phyloP scores from a whole-genome alignment of 1,140 invertebrate genomes.

The Plodia interpunctella region DNA sequence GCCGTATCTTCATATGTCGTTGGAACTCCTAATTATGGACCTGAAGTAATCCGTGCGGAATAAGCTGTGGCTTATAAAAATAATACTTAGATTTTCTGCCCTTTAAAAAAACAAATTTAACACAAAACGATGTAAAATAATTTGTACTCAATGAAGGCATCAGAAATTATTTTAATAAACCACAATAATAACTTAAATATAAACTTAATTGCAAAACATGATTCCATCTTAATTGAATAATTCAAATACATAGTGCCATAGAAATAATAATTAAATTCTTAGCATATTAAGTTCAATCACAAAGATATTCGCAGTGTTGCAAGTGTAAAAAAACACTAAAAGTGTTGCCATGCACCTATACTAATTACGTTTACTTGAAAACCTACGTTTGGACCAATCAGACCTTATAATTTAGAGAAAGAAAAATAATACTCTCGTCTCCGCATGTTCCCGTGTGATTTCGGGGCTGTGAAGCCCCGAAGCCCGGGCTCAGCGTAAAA shows the following conservation, averaged over 20 bases:
- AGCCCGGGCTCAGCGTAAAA: too few species aligned
- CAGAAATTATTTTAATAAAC: conserved; percentile 23
- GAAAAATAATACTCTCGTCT: neutral
- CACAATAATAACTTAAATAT: conserved; percentile 21
- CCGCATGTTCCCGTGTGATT: too few species aligned
- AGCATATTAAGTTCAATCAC: conserved; percentile 46
- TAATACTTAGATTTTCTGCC: too few species aligned
- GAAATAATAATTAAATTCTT: conserved; percentile 33
- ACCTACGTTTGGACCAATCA: neutral
- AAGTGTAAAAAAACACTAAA: conserved; percentile 47
- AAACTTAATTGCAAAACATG: conserved; percentile 44
- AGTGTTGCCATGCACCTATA: conserved; percentile 34
- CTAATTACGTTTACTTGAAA: neutral
- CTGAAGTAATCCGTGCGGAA: too few species aligned
- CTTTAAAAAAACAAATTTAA: too few species aligned
- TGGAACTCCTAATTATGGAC: too few species aligned
- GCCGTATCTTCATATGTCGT: too few species aligned
- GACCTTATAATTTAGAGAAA: neutral
- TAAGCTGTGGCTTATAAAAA: too few species aligned
- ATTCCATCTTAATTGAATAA: conserved; percentile 30
- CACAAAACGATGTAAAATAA: neutral
- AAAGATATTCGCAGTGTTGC: conserved; percentile 48
- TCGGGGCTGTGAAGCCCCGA: too few species aligned
- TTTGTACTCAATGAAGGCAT: neutral
- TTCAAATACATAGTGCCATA: conserved; percentile 41